These are phyloP conservation scores for Tetranychus urticae DNA, from an alignment of 1,140 invertebrate genomes.

Conservation along the genomic window DNA sequence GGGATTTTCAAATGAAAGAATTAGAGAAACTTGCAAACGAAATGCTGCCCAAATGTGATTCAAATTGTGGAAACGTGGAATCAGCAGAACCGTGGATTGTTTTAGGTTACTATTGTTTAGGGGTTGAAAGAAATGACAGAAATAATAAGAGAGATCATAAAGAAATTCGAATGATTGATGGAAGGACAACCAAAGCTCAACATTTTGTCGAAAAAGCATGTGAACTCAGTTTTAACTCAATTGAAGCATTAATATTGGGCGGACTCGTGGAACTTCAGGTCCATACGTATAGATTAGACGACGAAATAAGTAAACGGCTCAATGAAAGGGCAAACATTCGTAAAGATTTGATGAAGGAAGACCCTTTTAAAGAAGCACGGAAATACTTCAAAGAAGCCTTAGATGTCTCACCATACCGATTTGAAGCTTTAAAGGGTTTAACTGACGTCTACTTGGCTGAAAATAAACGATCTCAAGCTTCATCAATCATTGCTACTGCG, in stretches of 20 bases:
- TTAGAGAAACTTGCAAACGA: conserved; percentile 20
- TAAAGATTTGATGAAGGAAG: neutral
- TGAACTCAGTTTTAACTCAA: conserved; percentile 7
- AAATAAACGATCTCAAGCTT: conserved; percentile 38
- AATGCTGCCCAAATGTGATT: conserved; percentile 11
- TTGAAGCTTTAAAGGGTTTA: conserved; percentile 40
- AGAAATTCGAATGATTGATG: conserved; percentile 7
- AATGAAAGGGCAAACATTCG: neutral
- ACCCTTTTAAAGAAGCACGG: neutral
- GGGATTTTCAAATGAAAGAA: conserved; percentile 24
- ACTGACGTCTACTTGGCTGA: conserved; percentile 41
- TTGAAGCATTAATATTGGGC: conserved; percentile 44
- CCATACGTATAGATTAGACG: conserved; percentile 33
- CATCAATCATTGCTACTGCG: conserved; percentile 37
- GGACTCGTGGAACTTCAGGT: conserved; percentile 45
- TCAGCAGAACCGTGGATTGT: conserved; percentile 23
- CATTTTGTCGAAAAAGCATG: conserved; percentile 24
- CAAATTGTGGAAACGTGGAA: neutral
- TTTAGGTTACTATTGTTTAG: conserved; percentile 18
- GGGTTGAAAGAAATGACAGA: neutral
- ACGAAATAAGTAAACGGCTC: neutral
- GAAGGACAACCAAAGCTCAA: conserved; percentile 17
- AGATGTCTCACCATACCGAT: conserved; percentile 29
- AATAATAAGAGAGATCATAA: conserved; percentile 10
- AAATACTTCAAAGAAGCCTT: conserved; percentile 35